Conservation (phyloP, 2,797 vertebrate species). For the Tangara arthus region DNA sequence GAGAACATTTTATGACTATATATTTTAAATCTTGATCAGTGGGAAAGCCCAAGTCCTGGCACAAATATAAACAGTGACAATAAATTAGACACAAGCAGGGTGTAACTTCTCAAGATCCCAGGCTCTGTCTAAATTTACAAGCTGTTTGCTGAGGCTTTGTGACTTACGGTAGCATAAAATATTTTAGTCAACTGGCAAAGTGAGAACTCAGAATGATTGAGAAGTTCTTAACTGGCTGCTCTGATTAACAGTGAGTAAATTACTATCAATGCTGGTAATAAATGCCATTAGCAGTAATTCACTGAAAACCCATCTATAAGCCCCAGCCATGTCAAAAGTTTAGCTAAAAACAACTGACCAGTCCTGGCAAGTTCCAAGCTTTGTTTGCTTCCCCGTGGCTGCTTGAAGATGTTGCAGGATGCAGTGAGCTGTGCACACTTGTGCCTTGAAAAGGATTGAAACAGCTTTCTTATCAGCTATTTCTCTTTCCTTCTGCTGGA, state of each 20-base stretch:
- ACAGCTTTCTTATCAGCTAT: not conserved
- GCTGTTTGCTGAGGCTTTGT: slow-evolving; percentile 61
- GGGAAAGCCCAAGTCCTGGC: slow-evolving; percentile 43
- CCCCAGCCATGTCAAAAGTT: slow-evolving; percentile 25
- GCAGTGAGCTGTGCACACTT: not conserved
- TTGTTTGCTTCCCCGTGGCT: not conserved
- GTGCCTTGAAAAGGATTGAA: not conserved
- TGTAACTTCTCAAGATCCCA: slow-evolving; percentile 30
- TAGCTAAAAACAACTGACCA: slow-evolving; percentile 18
- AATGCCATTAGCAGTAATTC: slow-evolving; percentile 62
- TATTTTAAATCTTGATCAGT: slow-evolving; percentile 61
- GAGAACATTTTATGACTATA: slow-evolving; percentile 39
- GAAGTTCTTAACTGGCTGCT: slow-evolving; percentile 50
- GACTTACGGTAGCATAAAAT: slow-evolving; percentile 67
- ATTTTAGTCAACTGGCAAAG: slow-evolving; percentile 69
- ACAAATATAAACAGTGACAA: slow-evolving; percentile 59
- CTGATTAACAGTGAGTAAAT: slow-evolving; percentile 68
- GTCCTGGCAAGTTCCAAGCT: not conserved
- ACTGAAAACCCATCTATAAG: not conserved
- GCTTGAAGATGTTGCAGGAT: not conserved
- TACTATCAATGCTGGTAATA: slow-evolving; percentile 63
- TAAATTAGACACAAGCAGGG: slow-evolving; percentile 68
- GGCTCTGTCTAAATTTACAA: slow-evolving; percentile 64
- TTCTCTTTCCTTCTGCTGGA: not conserved
- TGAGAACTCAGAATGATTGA: slow-evolving; percentile 64